A percentile compares a stretch with the other conserved stretches of the same genome.
Evolutionary conservation across 2,797 vertebrate species (phyloP).

Genomic region (Sciurus carolinensis): DNA sequence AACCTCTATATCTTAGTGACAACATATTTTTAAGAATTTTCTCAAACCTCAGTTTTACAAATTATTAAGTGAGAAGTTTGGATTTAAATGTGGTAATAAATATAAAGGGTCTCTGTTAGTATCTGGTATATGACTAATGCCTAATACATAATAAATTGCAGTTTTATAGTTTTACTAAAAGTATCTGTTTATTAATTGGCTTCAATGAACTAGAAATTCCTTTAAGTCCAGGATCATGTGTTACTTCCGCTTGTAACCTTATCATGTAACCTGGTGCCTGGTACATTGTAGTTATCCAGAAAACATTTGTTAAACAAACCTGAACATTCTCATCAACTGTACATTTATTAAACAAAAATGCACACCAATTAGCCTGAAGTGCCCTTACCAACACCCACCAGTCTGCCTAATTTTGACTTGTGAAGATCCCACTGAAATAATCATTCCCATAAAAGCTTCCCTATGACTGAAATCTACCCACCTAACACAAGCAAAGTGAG

Average conservation of each 20-base stretch:
- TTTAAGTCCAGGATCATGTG: neutral
- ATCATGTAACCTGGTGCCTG: neutral
- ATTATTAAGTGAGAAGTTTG: neutral
- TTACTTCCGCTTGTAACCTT: neutral
- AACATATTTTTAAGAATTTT: neutral
- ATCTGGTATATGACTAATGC: neutral
- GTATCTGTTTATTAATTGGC: neutral
- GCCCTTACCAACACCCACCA: neutral
- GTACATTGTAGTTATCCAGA: neutral
- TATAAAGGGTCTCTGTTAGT: neutral
- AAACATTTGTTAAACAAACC: neutral
- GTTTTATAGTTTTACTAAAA: conserved; percentile 14
- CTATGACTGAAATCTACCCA: neutral
- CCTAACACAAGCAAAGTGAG: neutral
- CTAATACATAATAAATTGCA: neutral
- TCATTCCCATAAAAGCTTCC: neutral
- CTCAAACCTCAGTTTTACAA: conserved; percentile 40
- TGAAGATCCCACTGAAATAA: neutral
- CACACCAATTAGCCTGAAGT: neutral
- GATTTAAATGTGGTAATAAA: neutral
- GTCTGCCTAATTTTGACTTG: neutral
- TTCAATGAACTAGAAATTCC: neutral
- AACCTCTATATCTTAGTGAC: neutral
- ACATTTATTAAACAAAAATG: too few relatives aligned
- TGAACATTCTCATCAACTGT: too few relatives aligned